A percentile compares a stretch with the other conserved stretches of the same genome.
These are phyloP conservation scores for Tachina fera DNA, from an alignment of 2,888 invertebrate species.

Conservation along the genomic window DNA sequence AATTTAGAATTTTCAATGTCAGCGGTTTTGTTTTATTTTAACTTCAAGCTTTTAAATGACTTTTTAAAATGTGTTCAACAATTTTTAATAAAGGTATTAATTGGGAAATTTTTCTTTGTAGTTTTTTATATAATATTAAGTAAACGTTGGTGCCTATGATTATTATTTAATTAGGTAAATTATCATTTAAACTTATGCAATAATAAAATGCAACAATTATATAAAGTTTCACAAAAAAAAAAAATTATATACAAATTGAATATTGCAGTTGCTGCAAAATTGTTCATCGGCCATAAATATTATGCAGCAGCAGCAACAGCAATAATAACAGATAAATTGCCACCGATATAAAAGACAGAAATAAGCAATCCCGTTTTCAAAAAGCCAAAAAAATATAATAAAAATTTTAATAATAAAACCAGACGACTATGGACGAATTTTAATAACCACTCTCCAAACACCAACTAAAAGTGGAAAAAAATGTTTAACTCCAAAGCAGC, in stretches of 20 bases:
- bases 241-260: conserved; percentile 17
- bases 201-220: conserved; percentile 56
- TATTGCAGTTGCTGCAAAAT: conserved; percentile 41
- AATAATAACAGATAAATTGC: conserved; percentile 62
- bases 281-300: conserved; percentile 32
- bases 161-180: neutral
- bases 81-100: no score
- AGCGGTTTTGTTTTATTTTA: no score
- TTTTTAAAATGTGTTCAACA: no score
- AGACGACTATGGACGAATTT: conserved; percentile 49
- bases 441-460: conserved; percentile 57
- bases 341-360: conserved; percentile 53
- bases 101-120: no score
- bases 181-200: conserved; percentile 37
- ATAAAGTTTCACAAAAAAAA: conserved; percentile 38
- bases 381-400: conserved; percentile 7
- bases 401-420: conserved; percentile 33
- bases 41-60: no score
- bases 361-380: conserved; percentile 22
- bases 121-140: no score
- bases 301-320: conserved; percentile 13
- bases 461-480: conserved; percentile 27
- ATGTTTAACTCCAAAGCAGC: conserved; percentile 61
- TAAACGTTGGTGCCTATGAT: no score
- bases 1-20: no score